phyloP scores from a whole-genome alignment of 2,888 invertebrate species.

The Dinocampus coccinellae region DNA sequence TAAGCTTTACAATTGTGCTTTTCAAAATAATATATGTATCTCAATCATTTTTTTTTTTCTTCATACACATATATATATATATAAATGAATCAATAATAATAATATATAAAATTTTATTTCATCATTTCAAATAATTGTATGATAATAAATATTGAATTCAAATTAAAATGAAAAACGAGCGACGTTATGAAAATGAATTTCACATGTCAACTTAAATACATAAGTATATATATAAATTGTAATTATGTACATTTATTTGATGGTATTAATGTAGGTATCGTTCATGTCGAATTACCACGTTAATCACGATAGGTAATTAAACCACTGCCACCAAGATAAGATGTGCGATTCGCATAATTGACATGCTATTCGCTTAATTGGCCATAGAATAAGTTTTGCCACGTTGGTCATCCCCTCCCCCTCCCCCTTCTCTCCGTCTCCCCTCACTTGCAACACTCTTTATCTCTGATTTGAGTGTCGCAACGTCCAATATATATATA shows the following conservation, averaged over 20 bases:
- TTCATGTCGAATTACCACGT: slow-evolving; percentile 23
- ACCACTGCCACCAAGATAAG: slow-evolving; percentile 22
- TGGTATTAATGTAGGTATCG: slow-evolving; percentile 25
- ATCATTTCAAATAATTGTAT: too few relatives aligned
- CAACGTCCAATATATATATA: too few relatives aligned
- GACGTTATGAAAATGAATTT: too few relatives aligned
- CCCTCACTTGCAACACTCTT: slow-evolving; percentile 24
- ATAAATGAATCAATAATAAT: too few relatives aligned
- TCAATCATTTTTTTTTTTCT: background rate
- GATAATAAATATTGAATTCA: too few relatives aligned
- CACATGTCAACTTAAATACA: too few relatives aligned
- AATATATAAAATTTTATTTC: too few relatives aligned
- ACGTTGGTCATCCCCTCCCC: slow-evolving; percentile 24
- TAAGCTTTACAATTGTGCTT: slow-evolving; percentile 36
- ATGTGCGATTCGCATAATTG: slow-evolving; percentile 31
- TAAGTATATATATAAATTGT: too few relatives aligned
- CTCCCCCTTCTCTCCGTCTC: too few relatives aligned
- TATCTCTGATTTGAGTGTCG: slow-evolving; percentile 19
- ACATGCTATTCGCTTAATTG: slow-evolving; percentile 31
- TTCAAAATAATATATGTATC: background rate
- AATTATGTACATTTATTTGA: background rate
- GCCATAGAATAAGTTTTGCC: slow-evolving; percentile 27
- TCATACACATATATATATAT: background rate
- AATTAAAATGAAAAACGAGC: too few relatives aligned
- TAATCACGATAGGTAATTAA: slow-evolving; percentile 33